phyloP scores from a whole-genome alignment of 2,888 invertebrate species.

The Octodonta nipae region DNA sequence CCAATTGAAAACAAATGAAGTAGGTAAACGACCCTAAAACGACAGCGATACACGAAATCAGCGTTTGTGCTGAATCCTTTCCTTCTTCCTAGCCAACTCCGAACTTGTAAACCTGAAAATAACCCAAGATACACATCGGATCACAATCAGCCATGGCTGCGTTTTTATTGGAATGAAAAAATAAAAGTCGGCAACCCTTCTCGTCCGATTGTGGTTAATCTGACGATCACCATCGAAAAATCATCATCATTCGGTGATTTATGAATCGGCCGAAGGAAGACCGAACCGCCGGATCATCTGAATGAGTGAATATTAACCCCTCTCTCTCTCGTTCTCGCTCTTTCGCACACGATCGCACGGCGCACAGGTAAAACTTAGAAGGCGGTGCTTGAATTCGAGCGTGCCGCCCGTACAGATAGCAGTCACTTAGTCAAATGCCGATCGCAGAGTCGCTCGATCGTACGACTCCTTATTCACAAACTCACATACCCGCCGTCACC shows the following conservation, averaged over 20 bases:
- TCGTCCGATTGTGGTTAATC: slow-evolving; percentile 2
- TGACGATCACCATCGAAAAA: slow-evolving; percentile 6
- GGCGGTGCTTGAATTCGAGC: slow-evolving; percentile 33
- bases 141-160: no score
- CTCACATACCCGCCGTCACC: slow-evolving; percentile 12
- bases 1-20: no score
- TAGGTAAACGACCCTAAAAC: no score
- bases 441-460: slow-evolving; percentile 27
- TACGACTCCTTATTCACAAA: neutral
- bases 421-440: slow-evolving; percentile 36
- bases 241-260: slow-evolving; percentile 28
- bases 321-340: no score
- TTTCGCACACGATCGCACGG: no score
- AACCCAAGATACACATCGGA: no score
- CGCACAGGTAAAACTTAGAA: slow-evolving; percentile 30
- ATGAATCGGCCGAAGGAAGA: slow-evolving; percentile 34
- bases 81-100: no score
- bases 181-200: slow-evolving; percentile 4
- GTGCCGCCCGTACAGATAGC: slow-evolving; percentile 27
- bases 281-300: slow-evolving; percentile 25
- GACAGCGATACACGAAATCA: no score
- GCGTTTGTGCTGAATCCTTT: no score
- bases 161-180: no score
- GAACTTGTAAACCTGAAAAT: no score
- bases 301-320: slow-evolving; percentile 34